Evolutionary conservation across 2,797 vertebrate species (phyloP).

Genomic region (Argya squamiceps): DNA sequence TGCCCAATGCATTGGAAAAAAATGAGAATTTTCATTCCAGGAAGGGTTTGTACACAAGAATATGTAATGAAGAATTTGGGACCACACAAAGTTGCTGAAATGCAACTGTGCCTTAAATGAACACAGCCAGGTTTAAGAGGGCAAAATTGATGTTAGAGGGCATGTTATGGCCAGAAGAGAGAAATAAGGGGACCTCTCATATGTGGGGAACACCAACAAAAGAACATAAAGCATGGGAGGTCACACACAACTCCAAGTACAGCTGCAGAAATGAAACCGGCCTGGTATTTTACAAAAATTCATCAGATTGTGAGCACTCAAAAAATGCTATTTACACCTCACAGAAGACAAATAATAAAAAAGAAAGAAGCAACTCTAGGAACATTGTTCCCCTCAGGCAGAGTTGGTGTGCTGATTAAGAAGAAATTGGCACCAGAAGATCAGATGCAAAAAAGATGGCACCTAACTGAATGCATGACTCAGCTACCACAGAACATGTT

Average conservation of each 20-base stretch:
- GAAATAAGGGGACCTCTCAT: background rate
- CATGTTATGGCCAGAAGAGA: background rate
- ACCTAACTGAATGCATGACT: background rate
- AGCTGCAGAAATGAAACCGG: background rate
- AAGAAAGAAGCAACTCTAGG: background rate
- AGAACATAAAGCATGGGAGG: background rate
- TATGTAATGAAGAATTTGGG: background rate
- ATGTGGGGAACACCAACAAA: background rate
- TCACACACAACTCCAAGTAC: background rate
- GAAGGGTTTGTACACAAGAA: background rate
- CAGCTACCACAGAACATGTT: fast-evolving
- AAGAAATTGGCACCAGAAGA: background rate
- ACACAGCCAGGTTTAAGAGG: background rate
- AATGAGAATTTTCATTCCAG: background rate
- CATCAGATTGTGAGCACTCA: background rate
- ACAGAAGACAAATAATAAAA: background rate
- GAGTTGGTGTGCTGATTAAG: background rate
- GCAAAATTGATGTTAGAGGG: background rate
- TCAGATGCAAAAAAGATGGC: background rate
- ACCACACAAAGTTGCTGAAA: background rate
- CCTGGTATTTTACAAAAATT: background rate
- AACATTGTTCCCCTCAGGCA: background rate
- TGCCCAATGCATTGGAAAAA: background rate
- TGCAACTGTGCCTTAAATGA: background rate
- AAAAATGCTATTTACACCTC: background rate